phyloP scores from a whole-genome alignment of 2,797 vertebrate species.

The Rhynchotus rufescens region DNA sequence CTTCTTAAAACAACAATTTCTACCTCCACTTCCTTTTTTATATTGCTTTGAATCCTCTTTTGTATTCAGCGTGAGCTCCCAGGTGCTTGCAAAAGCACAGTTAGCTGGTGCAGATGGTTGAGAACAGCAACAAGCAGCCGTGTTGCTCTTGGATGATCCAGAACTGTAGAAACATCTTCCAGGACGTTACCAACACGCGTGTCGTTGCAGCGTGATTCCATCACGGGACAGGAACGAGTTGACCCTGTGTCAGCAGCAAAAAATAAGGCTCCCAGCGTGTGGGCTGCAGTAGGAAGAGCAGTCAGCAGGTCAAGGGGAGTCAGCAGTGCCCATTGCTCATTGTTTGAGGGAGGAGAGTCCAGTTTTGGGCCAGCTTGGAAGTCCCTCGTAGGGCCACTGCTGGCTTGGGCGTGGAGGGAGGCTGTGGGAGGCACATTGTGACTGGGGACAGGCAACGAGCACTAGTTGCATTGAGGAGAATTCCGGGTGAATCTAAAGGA shows the following conservation, averaged over 20 bases:
- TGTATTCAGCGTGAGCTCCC: neutral
- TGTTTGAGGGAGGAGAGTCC: neutral
- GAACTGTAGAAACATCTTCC: neutral
- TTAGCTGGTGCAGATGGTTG: neutral
- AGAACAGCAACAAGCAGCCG: neutral
- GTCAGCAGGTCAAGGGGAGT: neutral
- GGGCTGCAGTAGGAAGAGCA: too few relatives aligned
- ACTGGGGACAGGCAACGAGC: neutral
- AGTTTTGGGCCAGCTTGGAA: neutral
- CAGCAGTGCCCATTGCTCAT: neutral
- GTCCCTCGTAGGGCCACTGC: neutral
- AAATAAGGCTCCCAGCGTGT: too few relatives aligned
- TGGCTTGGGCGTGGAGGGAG: neutral
- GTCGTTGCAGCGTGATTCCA: neutral
- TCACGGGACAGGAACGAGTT: neutral
- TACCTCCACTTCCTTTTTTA: conserved; percentile 47
- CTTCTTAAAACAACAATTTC: conserved; percentile 57
- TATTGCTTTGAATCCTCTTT: neutral
- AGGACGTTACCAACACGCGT: accelerated
- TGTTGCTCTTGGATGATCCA: neutral
- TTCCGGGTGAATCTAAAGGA: neutral
- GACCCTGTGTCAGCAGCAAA: neutral
- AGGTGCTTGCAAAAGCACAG: neutral
- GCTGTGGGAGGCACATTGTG: neutral
- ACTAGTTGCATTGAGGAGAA: neutral